Evolutionary conservation across 2,888 invertebrate genomes (phyloP).

Genomic region (Atrina japonica): DNA sequence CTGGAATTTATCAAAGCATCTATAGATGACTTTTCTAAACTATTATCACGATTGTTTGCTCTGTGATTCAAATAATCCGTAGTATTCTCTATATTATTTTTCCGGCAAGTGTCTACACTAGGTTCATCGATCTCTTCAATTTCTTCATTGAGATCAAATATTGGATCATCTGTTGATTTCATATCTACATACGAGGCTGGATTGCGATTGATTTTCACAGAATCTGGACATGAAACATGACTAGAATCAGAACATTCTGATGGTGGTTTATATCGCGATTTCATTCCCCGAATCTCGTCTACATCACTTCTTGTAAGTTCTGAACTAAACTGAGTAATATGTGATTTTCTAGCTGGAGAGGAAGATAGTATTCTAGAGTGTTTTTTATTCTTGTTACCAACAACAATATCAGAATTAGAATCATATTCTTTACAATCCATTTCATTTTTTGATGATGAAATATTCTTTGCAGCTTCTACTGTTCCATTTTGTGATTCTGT

Average conservation of each 20-base stretch:
- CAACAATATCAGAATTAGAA: no score
- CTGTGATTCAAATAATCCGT: no score
- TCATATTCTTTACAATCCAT: no score
- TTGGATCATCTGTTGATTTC: conserved; percentile 20
- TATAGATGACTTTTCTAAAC: no score
- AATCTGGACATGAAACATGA: conserved; percentile 69
- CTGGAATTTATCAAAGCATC: no score
- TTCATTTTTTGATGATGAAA: no score
- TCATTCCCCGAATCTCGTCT: conserved; percentile 58
- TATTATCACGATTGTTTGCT: no score
- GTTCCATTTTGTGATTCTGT: no score
- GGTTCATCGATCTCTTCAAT: neutral
- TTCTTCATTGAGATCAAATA: conserved; percentile 35
- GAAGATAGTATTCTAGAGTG: neutral
- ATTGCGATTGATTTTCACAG: conserved; percentile 55
- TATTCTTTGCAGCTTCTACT: no score
- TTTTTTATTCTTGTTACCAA: no score
- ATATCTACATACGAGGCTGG: conserved; percentile 51
- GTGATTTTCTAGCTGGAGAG: neutral
- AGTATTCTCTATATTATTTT: no score
- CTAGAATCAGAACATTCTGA: conserved; percentile 70
- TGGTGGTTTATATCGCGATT: conserved; percentile 12
- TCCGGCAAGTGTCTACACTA: no score
- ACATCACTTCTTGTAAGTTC: conserved; percentile 65
- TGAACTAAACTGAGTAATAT: conserved; percentile 29